Percentiles rank a stretch among this genome's conserved stretches.
phyloP scores from a whole-genome alignment of 2,113 vertebrate species.

The Thomomys bottae region DNA sequence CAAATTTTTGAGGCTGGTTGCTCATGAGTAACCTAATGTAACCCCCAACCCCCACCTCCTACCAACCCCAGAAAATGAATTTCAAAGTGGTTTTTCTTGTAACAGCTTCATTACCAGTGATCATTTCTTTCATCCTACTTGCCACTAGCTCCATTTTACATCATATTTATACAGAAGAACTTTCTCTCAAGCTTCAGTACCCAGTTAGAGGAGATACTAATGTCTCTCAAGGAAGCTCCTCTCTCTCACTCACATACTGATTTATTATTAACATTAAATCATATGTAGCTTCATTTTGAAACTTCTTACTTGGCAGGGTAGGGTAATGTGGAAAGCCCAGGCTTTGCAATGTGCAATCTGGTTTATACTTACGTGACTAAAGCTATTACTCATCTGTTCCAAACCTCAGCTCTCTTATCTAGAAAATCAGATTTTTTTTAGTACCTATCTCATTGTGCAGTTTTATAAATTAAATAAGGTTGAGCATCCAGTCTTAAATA shows the following conservation, averaged over 20 bases:
- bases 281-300: neutral
- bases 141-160: neutral
- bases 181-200: neutral
- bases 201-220: neutral
- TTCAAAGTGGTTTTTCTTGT: neutral
- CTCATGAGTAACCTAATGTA: neutral
- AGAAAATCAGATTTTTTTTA: neutral
- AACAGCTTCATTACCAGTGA: neutral
- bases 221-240: neutral
- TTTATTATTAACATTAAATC: neutral
- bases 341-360: neutral
- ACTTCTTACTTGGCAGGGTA: neutral
- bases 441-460: neutral
- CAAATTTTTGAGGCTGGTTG: slow-evolving; percentile 55
- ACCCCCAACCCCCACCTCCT: neutral
- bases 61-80: neutral
- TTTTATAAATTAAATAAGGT: neutral
- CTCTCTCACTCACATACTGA: neutral
- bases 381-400: neutral
- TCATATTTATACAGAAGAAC: neutral
- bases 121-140: neutral
- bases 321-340: neutral
- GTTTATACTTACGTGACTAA: neutral
- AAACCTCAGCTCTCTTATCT: slow-evolving; percentile 20
- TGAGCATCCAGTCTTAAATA: neutral